Evolutionary conservation across 2,113 vertebrate species (phyloP), one percentile per base, ranked within the genome.

Genomic region (Romanogobio albipinnatus): DNA sequence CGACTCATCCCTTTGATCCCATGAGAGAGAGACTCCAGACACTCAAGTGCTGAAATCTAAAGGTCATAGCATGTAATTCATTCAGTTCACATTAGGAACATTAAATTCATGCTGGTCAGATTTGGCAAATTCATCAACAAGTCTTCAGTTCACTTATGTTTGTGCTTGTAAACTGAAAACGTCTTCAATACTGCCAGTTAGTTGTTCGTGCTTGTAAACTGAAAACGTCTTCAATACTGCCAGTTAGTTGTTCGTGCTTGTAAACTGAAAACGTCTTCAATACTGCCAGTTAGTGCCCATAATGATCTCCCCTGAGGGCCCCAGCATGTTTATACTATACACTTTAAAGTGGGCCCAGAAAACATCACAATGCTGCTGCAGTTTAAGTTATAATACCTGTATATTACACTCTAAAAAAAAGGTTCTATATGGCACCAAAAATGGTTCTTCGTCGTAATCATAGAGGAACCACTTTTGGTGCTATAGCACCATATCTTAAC

Each of bases 21-120:
- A n/a, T n/a, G n/a, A n/a, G n/a, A n/a, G n/a, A n/a, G n/a, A n/a
- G n/a, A n/a, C n/a, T n/a, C n/a, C n/a, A n/a, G n/a, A n/a, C n/a
- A n/a, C n/a, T 80, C 66, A 73, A 80, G 66, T 61, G 26, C 66
- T 71, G 58, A n/a, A 43, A 29, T 80, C 61, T 56, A n/a, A 24
- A 84, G 61, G 82, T 77, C 47, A 68, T 51, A 53, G 45, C 26
- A 53, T 53, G 26, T n/a, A 53, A 59, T 49, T 22, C 22, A 39
- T 58, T 59, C 17, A 59, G 51, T 77, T 22, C 17, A 58, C 53
- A 39, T 43, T 24, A 77, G 15, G 17, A 14, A 51, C 5, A 43
- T 58, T 58, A 14, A 10, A 43, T 15, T 15, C 24, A 36, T 43
- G 53, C 29, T 78, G 22, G 76, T 59, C 5, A n/a, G 29, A 77